Conservation (phyloP, 2,888 invertebrate genomes). For the Anaspis maculata region DNA sequence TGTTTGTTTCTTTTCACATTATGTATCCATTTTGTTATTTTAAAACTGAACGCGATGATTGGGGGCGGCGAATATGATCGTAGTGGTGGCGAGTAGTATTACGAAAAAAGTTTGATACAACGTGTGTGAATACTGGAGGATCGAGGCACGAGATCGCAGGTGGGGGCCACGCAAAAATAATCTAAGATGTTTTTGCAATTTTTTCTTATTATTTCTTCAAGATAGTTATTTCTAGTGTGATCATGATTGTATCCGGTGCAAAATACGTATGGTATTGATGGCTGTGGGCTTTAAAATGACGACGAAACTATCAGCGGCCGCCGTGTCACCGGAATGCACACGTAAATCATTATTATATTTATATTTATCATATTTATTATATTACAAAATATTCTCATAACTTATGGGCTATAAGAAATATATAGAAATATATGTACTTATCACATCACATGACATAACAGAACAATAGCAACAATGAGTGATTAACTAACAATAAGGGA, state of each 20-base stretch:
- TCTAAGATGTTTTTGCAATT: neutral
- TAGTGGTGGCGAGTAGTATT: slow-evolving; percentile 5
- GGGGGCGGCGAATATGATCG: slow-evolving; percentile 1
- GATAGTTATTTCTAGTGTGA: neutral
- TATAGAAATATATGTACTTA: slow-evolving; percentile 42
- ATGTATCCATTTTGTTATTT: too few species aligned
- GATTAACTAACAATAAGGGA: slow-evolving; percentile 45
- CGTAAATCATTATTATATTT: slow-evolving; percentile 9
- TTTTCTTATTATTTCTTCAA: neutral
- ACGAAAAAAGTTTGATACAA: neutral
- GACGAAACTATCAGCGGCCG: slow-evolving; percentile 20
- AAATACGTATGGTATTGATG: too few species aligned
- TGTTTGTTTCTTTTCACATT: too few species aligned
- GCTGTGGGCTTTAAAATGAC: slow-evolving; percentile 16
- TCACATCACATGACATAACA: slow-evolving; percentile 43
- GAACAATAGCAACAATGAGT: slow-evolving; percentile 45
- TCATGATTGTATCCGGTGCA: too few species aligned
- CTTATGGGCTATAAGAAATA: slow-evolving; percentile 41
- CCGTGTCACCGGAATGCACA: slow-evolving; percentile 19
- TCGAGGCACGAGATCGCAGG: slow-evolving; percentile 33
- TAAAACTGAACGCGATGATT: too few species aligned
- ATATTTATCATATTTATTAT: slow-evolving; percentile 15
- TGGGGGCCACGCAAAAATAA: slow-evolving; percentile 31
- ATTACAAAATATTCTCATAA: slow-evolving; percentile 36
- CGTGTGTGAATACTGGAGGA: slow-evolving; percentile 33